These are phyloP conservation scores for Aleiodes sp. DNA, from an alignment of 1,140 invertebrate species.

Conservation along the genomic window DNA sequence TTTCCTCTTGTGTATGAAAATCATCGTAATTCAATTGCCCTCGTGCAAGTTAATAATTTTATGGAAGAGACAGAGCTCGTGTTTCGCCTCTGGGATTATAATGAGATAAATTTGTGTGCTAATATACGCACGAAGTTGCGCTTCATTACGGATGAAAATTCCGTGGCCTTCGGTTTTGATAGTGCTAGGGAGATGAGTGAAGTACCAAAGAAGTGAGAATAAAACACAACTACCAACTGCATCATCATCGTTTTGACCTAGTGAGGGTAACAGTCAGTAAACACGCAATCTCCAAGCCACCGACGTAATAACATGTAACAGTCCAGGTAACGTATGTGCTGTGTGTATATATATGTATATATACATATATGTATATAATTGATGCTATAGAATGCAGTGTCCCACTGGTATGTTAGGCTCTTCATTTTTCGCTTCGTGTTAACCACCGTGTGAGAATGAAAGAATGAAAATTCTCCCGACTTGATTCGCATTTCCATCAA, in stretches of 20 bases:
- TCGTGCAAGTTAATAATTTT: background rate
- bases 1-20: too few relatives aligned
- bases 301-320: constrained; percentile 31
- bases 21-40: background rate
- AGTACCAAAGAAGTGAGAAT: constrained; percentile 18
- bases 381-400: constrained; percentile 6
- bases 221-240: too few relatives aligned
- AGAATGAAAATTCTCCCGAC: constrained; percentile 7
- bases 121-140: background rate
- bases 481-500: background rate
- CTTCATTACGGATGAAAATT: constrained; percentile 15
- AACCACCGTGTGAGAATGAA: constrained; percentile 31
- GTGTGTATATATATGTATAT: too few relatives aligned
- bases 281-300: constrained; percentile 20
- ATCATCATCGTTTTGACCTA: constrained; percentile 30
- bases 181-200: background rate
- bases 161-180: constrained; percentile 21
- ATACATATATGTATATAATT: too few relatives aligned
- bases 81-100: too few relatives aligned
- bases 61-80: background rate
- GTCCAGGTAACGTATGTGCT: background rate
- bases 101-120: background rate
- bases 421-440: constrained; percentile 8
- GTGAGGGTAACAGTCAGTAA: constrained; percentile 28
- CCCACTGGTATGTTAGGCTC: background rate